A percentile compares a stretch with the other conserved stretches of the same genome.
These are phyloP conservation scores for Phania funesta DNA, from an alignment of 2,888 invertebrate species.

Conservation along the genomic window DNA sequence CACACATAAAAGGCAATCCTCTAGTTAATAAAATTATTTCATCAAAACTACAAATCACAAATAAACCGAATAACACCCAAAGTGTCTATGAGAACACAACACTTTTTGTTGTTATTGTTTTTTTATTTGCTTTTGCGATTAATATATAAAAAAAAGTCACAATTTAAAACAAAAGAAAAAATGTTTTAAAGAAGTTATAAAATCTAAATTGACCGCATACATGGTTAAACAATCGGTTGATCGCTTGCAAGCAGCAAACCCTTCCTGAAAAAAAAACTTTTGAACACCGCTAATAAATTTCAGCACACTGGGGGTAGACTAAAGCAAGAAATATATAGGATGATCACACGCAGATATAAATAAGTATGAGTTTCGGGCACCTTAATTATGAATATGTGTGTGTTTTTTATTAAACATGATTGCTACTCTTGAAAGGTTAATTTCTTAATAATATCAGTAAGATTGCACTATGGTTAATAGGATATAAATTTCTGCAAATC, in stretches of 20 bases:
- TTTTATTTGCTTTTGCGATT: not conserved
- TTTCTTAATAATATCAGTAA: constrained; percentile 58
- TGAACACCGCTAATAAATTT: constrained; percentile 52
- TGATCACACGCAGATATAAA: not conserved
- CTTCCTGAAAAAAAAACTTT: constrained; percentile 12
- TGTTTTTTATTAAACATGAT: constrained; percentile 1
- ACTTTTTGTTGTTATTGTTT: constrained; percentile 9
- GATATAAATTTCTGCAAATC: not conserved
- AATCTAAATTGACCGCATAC: constrained; percentile 42
- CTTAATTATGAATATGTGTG: not conserved
- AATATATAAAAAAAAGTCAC: constrained; percentile 25
- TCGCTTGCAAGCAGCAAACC: not conserved
- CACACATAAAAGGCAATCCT: not conserved
- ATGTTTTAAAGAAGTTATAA: constrained; percentile 52
- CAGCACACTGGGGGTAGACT: constrained; percentile 24
- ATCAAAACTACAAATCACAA: constrained; percentile 59
- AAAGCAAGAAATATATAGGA: not conserved
- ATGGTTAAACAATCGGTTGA: constrained; percentile 12
- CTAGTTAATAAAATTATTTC: constrained; percentile 63
- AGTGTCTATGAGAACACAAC: constrained; percentile 64
- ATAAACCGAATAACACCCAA: constrained; percentile 60
- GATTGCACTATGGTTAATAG: not conserved
- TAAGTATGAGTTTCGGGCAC: not conserved
- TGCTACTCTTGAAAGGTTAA: constrained; percentile 42
- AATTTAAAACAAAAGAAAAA: constrained; percentile 8